Base-by-base conservation (phyloP, 2,888 invertebrate species). In the Notodonta ziczac region DNA sequence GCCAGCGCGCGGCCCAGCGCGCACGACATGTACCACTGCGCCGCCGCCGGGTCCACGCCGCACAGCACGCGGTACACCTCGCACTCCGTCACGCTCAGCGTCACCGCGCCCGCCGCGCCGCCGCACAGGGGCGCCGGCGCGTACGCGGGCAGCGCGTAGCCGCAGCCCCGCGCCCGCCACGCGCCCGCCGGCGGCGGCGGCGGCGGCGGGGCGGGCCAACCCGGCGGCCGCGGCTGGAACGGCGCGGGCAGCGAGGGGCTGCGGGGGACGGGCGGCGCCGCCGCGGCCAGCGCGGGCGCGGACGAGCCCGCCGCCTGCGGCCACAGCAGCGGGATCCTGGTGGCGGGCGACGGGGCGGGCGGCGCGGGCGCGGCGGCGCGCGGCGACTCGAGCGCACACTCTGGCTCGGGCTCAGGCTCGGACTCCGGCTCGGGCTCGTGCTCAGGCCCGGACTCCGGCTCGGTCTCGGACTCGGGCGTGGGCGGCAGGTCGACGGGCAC, bases 1-100 rank as follows among this genome's bases (percentile, higher is more conserved):
- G 60, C 71, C 67, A 74, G 60, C 50, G 80, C 81, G 71, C 80
- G 84, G 42, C 71, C 65, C 60, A 86, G 66, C 35, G 84, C 79
- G 57, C 79, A 78, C 73, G 77, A 58, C 83, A 89, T 81, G 83
- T 78, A 90, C 69, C 79, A 81, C 67, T 85, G 82, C 66, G 90
- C 90, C 50, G 83, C 83, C 57, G 14, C 63, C 58, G 83, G 70
- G 76, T 86, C 84, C 64, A 82, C 73, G 55, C 64, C 64, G 63
- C 78, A 74, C 72, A 90, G 78, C 66, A 78, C 60, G 59, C 67
- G 61, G 80, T 83, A 86, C 65, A 82, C 74, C 70, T 84, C 81
- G 74, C 81, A 83, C 74, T 89, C 87, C 32, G 76, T 67, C 65
- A 67, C 66, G 63, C 82, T 73, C 64, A 89, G 78, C 57, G 69